Conservation (phyloP, 1,140 invertebrate genomes). For the Bombus breviceps region DNA sequence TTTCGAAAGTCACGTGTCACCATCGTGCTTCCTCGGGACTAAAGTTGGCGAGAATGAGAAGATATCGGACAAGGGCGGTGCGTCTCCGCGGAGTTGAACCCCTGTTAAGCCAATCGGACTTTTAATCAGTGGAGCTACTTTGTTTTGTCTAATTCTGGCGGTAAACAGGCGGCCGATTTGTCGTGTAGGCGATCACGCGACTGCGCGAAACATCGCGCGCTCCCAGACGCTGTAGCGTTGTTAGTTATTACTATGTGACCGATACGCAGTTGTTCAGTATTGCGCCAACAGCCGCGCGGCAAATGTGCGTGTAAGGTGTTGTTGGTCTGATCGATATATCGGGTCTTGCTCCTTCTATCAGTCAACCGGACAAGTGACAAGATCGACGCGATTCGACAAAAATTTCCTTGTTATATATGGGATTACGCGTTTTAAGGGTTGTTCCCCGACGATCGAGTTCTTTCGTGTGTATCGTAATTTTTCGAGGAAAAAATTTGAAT, state of each 20-base stretch:
- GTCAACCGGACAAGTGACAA: not conserved
- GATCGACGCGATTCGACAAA: not conserved
- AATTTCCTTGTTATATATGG: no score
- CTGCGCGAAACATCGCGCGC: constrained; percentile 60
- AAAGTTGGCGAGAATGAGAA: not conserved
- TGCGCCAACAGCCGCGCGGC: constrained; percentile 62
- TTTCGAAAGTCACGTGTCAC: not conserved
- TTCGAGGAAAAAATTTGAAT: not conserved
- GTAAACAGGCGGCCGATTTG: constrained; percentile 36
- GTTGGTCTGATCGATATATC: no score
- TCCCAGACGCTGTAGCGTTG: constrained; percentile 28
- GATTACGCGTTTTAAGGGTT: no score
- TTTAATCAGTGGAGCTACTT: constrained; percentile 35
- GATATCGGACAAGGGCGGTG: not conserved
- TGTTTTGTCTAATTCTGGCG: constrained; percentile 63
- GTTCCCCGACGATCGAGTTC: not conserved
- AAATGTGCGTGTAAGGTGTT: not conserved
- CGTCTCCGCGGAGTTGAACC: not conserved
- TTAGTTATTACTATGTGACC: constrained; percentile 49
- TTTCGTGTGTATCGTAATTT: no score
- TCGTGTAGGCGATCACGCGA: constrained; percentile 61
- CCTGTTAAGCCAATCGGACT: constrained; percentile 7
- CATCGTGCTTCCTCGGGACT: not conserved
- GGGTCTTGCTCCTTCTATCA: not conserved
- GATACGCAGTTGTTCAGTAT: constrained; percentile 64